Evolutionary conservation across 2,113 vertebrate genomes (phyloP).

Genomic region (Petrocephalus microphthalmus): DNA sequence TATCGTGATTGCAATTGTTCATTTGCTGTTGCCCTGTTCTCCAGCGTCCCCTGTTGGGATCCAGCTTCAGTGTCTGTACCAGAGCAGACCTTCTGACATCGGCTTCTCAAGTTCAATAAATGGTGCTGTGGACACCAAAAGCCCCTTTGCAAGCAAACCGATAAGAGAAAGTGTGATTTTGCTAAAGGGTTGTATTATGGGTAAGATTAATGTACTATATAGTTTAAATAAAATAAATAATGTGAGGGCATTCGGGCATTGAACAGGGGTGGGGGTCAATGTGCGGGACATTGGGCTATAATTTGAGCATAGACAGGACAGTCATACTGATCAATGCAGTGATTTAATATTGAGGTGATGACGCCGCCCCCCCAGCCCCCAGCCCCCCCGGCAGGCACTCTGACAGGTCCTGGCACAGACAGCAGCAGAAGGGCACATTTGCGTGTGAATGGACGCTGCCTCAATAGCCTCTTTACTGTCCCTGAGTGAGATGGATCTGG

Average conservation of each 20-base stretch:
- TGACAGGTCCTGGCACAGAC: conserved; percentile 29
- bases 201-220: background rate
- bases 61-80: background rate
- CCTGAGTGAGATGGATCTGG: conserved; percentile 25
- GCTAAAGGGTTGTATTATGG: background rate
- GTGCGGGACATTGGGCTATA: background rate
- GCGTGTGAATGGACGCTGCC: conserved; percentile 57
- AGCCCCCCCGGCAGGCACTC: background rate
- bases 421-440: conserved; percentile 49
- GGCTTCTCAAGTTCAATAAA: background rate
- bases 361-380: background rate
- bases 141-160: background rate
- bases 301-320: background rate
- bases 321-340: conserved; percentile 4
- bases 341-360: conserved; percentile 5
- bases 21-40: background rate
- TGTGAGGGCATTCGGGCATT: background rate
- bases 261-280: background rate
- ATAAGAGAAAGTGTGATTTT: background rate
- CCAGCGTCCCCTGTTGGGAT: too few species aligned
- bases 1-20: background rate
- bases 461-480: conserved; percentile 51
- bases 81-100: background rate
- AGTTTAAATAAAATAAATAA: background rate
- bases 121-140: background rate